Evolutionary conservation across 2,797 vertebrate genomes (phyloP), one percentile per base, ranked within the genome.

Genomic region (Lycodopsis pacificus): DNA sequence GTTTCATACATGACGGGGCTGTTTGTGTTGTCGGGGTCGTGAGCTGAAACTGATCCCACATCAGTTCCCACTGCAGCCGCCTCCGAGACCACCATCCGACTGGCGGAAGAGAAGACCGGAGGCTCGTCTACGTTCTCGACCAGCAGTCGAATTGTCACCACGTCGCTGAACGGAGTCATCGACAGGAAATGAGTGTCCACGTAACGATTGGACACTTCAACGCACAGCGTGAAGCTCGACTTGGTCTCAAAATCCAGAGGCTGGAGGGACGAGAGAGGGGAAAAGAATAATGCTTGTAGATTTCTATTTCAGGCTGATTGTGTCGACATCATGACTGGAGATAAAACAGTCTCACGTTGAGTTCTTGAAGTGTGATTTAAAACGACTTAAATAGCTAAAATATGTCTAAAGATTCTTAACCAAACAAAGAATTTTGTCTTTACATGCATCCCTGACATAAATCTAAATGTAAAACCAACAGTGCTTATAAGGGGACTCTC

Each of bases 211-310:
- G 83, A 88, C 0, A 44, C 89, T 58, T 90, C 79, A 0, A 88
- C 25, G 0, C 13, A 68, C 15, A 90, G 20, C 46, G 22, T 34
- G 75, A 86, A 86, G 49, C 81, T 85, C 1, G 89, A 81, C 84
- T 96, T 97, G 14, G 95, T 94, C 94, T 98, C 97, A 80, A 95
- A 98, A 89, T 98, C 96, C 77, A 98, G 88, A 78, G 93, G 93
- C 97, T 98, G 27, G 17, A 62, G n/a, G 5, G 19, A 34, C 14
- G 4, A 22, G 30, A 19, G 30, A 14, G 40, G 40, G 13, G 46
- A 19, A 19, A 7, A 48, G 19, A 48, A 48, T 11, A 3, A 20
- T 20, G 7, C 46, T 14, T 13, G 40, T 44, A 44, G 42, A 44
- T 48, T 20, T 19, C 19, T 48, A 20, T 48, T 20, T 20, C 15